These are phyloP conservation scores for Argyresthia albistria DNA, from an alignment of 2,888 invertebrate species.

Conservation along the genomic window DNA sequence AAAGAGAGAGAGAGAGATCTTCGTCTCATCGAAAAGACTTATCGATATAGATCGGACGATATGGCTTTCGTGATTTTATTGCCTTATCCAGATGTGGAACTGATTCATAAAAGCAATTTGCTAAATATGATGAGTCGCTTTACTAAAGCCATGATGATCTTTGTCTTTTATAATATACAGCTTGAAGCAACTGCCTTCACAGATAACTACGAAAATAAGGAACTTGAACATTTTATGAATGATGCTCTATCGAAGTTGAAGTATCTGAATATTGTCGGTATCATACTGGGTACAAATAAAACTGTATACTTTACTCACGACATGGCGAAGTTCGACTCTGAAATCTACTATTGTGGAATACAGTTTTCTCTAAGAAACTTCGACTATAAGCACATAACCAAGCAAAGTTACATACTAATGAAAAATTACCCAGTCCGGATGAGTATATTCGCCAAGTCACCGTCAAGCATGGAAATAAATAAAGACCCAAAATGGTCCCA, in stretches of 20 bases:
- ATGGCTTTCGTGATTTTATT: background rate
- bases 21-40: background rate
- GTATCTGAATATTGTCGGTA: background rate
- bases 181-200: background rate
- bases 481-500: background rate
- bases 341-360: background rate
- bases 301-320: background rate
- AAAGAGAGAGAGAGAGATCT: background rate
- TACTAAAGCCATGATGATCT: background rate
- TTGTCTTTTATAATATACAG: background rate
- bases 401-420: background rate
- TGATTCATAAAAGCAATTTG: background rate
- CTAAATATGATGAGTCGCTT: background rate
- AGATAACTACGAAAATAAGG: background rate
- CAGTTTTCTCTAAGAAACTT: background rate
- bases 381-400: background rate
- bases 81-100: background rate
- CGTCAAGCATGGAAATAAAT: background rate
- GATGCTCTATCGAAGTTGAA: background rate
- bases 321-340: background rate
- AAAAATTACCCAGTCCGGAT: constrained; percentile 3
- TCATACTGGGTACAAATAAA: background rate
- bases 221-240: background rate
- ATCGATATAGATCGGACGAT: background rate
- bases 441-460: background rate